These are phyloP conservation scores for Silurus aristotelis DNA, from an alignment of 2,797 vertebrate genomes.

Conservation along the genomic window DNA sequence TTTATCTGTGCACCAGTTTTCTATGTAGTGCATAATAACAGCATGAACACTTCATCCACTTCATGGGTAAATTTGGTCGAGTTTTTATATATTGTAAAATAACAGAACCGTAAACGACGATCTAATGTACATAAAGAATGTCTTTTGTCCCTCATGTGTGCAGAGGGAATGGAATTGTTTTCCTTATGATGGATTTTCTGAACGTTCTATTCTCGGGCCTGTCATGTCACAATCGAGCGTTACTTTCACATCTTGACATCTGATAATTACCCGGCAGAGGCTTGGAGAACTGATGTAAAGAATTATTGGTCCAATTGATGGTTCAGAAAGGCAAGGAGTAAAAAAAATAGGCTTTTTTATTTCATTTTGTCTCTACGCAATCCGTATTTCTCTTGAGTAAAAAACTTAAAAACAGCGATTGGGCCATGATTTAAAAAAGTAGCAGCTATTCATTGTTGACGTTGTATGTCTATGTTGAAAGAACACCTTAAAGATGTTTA, in stretches of 20 bases:
- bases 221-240: constrained; percentile 20
- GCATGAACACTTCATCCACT: neutral
- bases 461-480: neutral
- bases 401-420: neutral
- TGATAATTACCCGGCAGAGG: constrained; percentile 11
- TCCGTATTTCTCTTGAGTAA: neutral
- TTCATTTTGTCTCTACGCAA: neutral
- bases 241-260: constrained; percentile 23
- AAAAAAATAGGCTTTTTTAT: constrained; percentile 16
- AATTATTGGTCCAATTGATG: neutral
- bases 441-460: neutral
- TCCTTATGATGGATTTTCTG: neutral
- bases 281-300: constrained; percentile 1
- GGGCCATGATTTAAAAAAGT: no score
- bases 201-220: constrained; percentile 2
- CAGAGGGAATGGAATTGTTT: neutral
- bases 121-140: neutral
- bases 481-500: neutral
- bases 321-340: constrained; percentile 3
- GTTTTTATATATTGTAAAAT: neutral
- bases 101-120: neutral
- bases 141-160: neutral
- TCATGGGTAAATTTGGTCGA: neutral
- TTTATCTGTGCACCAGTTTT: neutral
- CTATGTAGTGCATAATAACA: neutral